Percentiles rank a stretch among this genome's conserved stretches.
Conservation (phyloP, 1,140 invertebrate species). For the Harlomillsia oculata region DNA sequence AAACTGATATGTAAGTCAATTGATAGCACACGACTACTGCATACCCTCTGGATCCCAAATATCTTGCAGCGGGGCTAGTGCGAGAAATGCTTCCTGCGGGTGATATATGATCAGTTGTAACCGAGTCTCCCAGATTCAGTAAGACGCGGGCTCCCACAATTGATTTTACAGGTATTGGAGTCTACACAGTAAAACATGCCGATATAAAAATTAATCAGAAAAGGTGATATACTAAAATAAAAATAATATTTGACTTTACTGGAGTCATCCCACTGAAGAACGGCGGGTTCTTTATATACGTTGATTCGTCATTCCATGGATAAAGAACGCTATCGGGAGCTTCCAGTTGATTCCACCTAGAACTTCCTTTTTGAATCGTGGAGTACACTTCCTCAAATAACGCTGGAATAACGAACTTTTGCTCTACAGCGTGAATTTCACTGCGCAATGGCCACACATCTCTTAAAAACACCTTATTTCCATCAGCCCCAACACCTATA, state of each 20-base stretch:
- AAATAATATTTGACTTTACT: slow-evolving; percentile 39
- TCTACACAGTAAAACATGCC: background rate
- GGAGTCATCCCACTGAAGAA: slow-evolving; percentile 83
- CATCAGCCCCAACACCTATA: slow-evolving; percentile 56
- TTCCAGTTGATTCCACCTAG: slow-evolving; percentile 70
- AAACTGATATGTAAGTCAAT: background rate
- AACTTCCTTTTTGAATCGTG: slow-evolving; percentile 74
- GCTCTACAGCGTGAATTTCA: slow-evolving; percentile 84
- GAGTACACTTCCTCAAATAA: slow-evolving; percentile 96
- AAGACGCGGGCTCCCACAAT: slow-evolving; percentile 40
- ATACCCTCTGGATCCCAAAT: slow-evolving; percentile 63
- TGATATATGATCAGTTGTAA: slow-evolving; percentile 97
- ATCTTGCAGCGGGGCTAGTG: slow-evolving; percentile 86
- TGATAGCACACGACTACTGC: slow-evolving; percentile 26
- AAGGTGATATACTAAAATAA: background rate
- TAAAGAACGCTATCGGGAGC: slow-evolving; percentile 76
- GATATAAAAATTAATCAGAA: background rate
- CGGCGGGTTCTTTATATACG: slow-evolving; percentile 94
- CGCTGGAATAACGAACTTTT: slow-evolving; percentile 82
- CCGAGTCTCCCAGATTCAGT: slow-evolving; percentile 82
- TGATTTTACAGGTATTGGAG: slow-evolving; percentile 5
- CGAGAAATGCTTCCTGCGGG: slow-evolving; percentile 94
- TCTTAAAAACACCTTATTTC: slow-evolving; percentile 62
- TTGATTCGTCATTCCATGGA: slow-evolving; percentile 81
- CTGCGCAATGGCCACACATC: slow-evolving; percentile 93